Evolutionary conservation across 2,797 vertebrate genomes (phyloP).

Genomic region (Halcyon leucocephala): DNA sequence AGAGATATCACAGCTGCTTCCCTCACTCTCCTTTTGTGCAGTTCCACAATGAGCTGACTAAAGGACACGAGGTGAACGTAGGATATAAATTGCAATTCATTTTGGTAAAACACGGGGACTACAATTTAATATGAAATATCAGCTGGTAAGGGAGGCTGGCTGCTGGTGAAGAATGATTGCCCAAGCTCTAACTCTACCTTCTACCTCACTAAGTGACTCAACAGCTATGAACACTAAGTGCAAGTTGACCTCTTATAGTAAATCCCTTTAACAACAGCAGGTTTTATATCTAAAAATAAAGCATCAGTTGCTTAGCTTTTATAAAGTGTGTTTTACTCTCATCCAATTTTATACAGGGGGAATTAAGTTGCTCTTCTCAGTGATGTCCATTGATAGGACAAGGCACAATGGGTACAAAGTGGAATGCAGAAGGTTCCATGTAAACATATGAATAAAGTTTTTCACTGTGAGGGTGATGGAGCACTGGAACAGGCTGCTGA

Average conservation of each 20-base stretch:
- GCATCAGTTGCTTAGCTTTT: background rate
- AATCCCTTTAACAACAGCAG: background rate
- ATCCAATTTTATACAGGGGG: background rate
- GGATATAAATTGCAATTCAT: conserved; percentile 35
- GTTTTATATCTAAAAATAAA: background rate
- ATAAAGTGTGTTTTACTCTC: background rate
- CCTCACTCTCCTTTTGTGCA: conserved; percentile 65
- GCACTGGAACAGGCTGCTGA: too few relatives aligned
- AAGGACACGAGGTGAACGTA: conserved; percentile 67
- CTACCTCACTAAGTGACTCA: conserved; percentile 25
- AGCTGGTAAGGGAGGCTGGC: conserved; percentile 54
- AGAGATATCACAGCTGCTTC: conserved; percentile 75
- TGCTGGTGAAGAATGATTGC: conserved; percentile 55
- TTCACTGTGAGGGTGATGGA: too few relatives aligned
- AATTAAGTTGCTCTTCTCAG: background rate
- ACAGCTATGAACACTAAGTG: background rate
- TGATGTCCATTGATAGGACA: too few relatives aligned
- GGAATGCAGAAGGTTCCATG: too few relatives aligned
- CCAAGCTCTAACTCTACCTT: conserved; percentile 5
- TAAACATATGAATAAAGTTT: too few relatives aligned
- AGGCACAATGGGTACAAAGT: too few relatives aligned
- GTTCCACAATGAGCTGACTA: conserved; percentile 59
- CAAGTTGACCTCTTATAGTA: background rate
- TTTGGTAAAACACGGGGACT: conserved; percentile 50
- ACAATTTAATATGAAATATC: conserved; percentile 66